Evolutionary conservation across 1,140 invertebrate genomes (phyloP).

Genomic region (Copidosoma floridanum): DNA sequence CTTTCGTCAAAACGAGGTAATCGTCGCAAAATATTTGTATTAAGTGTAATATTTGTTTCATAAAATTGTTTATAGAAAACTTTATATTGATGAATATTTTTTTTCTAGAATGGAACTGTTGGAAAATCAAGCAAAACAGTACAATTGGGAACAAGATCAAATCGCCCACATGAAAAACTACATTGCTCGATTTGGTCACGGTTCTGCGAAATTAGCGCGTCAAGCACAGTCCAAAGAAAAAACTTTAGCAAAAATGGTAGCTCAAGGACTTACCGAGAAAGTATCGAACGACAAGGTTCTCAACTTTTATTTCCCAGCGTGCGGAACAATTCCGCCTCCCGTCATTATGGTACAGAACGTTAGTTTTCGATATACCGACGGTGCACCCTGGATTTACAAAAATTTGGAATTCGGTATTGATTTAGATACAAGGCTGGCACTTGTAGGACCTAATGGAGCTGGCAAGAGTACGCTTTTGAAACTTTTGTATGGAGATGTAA

Average conservation of each 20-base stretch:
- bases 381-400: constrained; percentile 90
- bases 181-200: constrained; percentile 98
- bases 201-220: constrained; percentile 94
- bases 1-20: constrained; percentile 70
- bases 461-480: constrained; percentile 98
- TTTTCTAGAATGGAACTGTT: constrained; percentile 77
- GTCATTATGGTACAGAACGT: constrained; percentile 99
- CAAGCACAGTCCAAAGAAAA: constrained; percentile 99
- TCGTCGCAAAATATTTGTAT: neutral
- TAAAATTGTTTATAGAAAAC: too few species aligned
- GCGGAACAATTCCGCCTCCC: constrained; percentile 94
- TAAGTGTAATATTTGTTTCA: too few species aligned
- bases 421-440: constrained; percentile 92
- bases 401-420: constrained; percentile 99
- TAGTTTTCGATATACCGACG: constrained; percentile 89
- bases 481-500: constrained; percentile 89
- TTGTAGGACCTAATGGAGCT: constrained; percentile 98
- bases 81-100: too few species aligned
- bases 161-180: constrained; percentile 99
- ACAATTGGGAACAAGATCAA: constrained; percentile 99
- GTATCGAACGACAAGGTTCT: constrained; percentile 86
- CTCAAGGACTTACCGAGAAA: constrained; percentile 93
- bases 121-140: constrained; percentile 98
- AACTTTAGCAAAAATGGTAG: constrained; percentile 98
- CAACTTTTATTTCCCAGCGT: constrained; percentile 95